Conservation (phyloP, 2,888 invertebrate species). For the Palloptera scutellata region DNA sequence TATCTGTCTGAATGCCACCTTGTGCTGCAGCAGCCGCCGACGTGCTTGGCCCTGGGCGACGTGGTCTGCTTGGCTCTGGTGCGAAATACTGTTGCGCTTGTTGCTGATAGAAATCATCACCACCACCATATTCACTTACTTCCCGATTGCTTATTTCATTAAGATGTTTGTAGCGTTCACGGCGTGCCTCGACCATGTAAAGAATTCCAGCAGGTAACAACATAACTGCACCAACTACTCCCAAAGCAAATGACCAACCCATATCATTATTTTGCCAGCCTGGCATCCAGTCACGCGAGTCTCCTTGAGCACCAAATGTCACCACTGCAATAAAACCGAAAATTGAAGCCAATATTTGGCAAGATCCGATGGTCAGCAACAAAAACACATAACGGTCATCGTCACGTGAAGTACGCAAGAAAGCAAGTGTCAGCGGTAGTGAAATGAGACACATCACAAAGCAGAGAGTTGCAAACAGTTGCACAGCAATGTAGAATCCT, state of each 20-base stretch:
- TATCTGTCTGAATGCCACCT: conserved; percentile 75
- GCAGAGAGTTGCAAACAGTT: conserved; percentile 91
- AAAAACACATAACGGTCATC: conserved; percentile 80
- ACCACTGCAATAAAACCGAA: conserved; percentile 85
- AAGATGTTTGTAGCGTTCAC: conserved; percentile 77
- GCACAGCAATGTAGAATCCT: conserved; percentile 91
- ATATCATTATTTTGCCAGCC: conserved; percentile 95
- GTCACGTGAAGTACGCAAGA: conserved; percentile 77
- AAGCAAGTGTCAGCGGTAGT: conserved; percentile 76
- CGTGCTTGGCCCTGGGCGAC: conserved; percentile 54
- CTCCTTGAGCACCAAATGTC: conserved; percentile 89
- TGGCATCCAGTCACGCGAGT: conserved; percentile 95
- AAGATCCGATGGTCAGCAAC: conserved; percentile 77
- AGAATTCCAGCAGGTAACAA: conserved; percentile 80
- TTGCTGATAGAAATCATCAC: conserved; percentile 60
- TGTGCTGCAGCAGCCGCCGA: conserved; percentile 45
- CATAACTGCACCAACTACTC: conserved; percentile 78
- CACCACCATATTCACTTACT: conserved; percentile 71
- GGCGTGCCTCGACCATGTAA: conserved; percentile 83
- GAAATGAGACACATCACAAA: conserved; percentile 82
- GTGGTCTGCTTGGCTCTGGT: conserved; percentile 53
- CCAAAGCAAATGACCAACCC: conserved; percentile 92
- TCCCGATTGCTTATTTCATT: conserved; percentile 75
- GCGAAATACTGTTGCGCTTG: conserved; percentile 46
- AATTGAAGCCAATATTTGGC: conserved; percentile 77